phyloP scores from a whole-genome alignment of 2,888 invertebrate genomes.

The Drosophila rellima region DNA sequence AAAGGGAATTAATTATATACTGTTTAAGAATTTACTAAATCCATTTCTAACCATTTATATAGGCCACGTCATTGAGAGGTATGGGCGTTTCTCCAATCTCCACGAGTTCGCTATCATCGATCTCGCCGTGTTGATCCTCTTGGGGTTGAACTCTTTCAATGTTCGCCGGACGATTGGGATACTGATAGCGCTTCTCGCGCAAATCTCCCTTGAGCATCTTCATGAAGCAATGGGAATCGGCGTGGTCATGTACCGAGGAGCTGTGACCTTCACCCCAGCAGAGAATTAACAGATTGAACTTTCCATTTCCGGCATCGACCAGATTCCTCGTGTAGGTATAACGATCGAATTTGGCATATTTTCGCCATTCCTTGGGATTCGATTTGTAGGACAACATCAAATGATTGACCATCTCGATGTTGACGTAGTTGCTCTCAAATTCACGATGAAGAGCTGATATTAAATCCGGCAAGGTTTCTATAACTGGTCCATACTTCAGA shows the following conservation, averaged over 20 bases:
- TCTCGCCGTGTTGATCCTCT: constrained; percentile 56
- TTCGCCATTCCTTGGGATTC: constrained; percentile 95
- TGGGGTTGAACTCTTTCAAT: constrained; percentile 26
- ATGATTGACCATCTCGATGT: constrained; percentile 95
- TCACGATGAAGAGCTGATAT: constrained; percentile 90
- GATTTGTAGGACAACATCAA: constrained; percentile 93
- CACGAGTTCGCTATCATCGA: constrained; percentile 87
- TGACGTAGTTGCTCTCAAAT: constrained; percentile 93
- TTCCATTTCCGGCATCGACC: constrained; percentile 98
- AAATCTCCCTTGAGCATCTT: constrained; percentile 94
- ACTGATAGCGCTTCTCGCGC: constrained; percentile 90
- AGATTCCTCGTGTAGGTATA: constrained; percentile 97
- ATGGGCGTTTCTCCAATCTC: constrained; percentile 89
- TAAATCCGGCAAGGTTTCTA: constrained; percentile 88
- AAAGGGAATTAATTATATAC: constrained; percentile 40
- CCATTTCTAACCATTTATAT: constrained; percentile 94
- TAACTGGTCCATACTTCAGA: constrained; percentile 83
- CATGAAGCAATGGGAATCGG: constrained; percentile 99
- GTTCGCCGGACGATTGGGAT: constrained; percentile 54
- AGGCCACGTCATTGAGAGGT: constrained; percentile 93
- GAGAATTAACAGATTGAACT: constrained; percentile 98
- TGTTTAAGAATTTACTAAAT: too few relatives aligned
- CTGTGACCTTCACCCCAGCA: constrained; percentile 99
- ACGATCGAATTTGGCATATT: constrained; percentile 97
- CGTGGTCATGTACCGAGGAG: constrained; percentile 98